Conservation (phyloP, 2,888 invertebrate species). For the Tetheella fluctuosa region DNA sequence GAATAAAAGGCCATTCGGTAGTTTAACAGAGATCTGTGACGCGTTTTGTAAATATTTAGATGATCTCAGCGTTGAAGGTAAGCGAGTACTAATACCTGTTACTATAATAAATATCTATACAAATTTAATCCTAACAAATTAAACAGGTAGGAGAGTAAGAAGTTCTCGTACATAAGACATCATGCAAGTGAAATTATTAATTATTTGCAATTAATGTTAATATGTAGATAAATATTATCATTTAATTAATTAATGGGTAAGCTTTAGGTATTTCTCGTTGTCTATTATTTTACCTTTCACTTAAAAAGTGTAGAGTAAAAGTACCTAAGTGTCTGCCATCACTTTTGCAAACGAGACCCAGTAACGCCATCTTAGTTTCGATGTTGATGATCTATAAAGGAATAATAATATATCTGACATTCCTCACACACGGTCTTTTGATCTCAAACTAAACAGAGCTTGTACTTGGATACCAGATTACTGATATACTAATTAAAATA, state of each 20-base stretch:
- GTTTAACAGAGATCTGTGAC: conserved; percentile 71
- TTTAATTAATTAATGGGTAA: background rate
- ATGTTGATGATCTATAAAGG: too few relatives aligned
- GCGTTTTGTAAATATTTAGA: conserved; percentile 84
- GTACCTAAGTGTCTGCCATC: background rate
- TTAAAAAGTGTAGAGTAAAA: background rate
- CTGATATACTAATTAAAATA: too few relatives aligned
- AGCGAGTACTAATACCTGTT: conserved; percentile 30
- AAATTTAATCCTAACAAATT: background rate
- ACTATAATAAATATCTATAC: background rate
- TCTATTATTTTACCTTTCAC: background rate
- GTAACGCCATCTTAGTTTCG: background rate
- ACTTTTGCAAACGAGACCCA: background rate
- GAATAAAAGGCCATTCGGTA: conserved; percentile 79
- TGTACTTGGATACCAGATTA: too few relatives aligned
- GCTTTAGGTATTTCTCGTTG: background rate
- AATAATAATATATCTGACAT: too few relatives aligned
- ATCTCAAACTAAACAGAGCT: too few relatives aligned
- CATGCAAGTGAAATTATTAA: too few relatives aligned
- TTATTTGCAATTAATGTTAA: background rate
- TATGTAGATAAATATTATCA: too few relatives aligned
- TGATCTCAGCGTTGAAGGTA: conserved; percentile 77
- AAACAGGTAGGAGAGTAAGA: background rate
- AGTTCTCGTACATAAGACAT: background rate
- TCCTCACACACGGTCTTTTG: too few relatives aligned